phyloP scores from a whole-genome alignment of 2,888 invertebrate genomes.

The Diarsia dahlii region DNA sequence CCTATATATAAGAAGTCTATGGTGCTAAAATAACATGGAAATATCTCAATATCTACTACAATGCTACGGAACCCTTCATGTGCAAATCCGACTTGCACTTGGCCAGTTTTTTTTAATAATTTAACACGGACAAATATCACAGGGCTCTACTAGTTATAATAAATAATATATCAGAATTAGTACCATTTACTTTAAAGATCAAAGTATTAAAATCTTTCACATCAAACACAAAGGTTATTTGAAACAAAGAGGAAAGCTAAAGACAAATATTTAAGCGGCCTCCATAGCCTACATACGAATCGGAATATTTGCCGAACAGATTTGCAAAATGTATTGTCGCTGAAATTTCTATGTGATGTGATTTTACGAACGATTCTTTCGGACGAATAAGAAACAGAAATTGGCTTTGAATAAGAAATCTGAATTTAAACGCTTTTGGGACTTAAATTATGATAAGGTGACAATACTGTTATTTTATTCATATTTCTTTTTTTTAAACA shows the following conservation, averaged over 20 bases:
- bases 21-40: too few relatives aligned
- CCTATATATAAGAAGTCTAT: too few relatives aligned
- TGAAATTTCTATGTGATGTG: conserved; percentile 14
- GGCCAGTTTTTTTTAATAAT: too few relatives aligned
- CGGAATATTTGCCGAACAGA: conserved; percentile 2
- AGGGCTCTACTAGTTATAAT: too few relatives aligned
- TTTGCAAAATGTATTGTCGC: conserved; percentile 11
- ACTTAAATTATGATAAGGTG: not conserved
- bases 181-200: not conserved
- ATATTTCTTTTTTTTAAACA: too few relatives aligned
- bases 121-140: too few relatives aligned
- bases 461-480: not conserved
- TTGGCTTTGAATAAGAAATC: conserved; percentile 1
- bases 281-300: conserved; percentile 14
- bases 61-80: too few relatives aligned
- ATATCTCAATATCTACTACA: too few relatives aligned
- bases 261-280: conserved; percentile 36
- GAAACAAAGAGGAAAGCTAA: conserved; percentile 14
- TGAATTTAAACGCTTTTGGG: not conserved
- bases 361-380: not conserved
- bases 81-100: too few relatives aligned
- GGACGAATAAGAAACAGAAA: not conserved
- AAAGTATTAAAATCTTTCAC: conserved; percentile 6
- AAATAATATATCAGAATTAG: too few relatives aligned
- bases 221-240: conserved; percentile 12